Percentiles rank a stretch among this genome's conserved stretches.
Evolutionary conservation across 2,888 invertebrate genomes (phyloP).

Genomic region (Bugulina stolonifera): DNA sequence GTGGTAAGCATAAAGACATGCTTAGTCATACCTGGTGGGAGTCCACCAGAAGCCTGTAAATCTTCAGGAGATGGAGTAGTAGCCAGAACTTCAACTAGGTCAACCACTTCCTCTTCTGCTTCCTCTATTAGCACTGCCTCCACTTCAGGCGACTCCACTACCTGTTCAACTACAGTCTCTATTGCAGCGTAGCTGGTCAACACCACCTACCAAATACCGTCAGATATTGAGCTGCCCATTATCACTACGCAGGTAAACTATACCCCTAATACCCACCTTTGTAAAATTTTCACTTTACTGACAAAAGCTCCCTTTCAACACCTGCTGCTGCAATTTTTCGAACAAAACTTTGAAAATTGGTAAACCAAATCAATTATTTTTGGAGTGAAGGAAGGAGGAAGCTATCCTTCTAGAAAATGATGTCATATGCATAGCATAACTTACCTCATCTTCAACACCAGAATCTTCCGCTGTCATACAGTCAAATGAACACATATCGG

Average conservation of each 20-base stretch:
- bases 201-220: not conserved
- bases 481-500: slow-evolving; percentile 8
- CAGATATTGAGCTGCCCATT: not conserved
- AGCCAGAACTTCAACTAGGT: not conserved
- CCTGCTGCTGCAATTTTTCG: no score
- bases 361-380: no score
- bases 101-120: not conserved
- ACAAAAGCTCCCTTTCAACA: no score
- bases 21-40: not conserved
- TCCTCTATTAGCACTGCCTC: not conserved
- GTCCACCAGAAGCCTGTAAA: slow-evolving; percentile 4
- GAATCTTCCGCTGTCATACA: not conserved
- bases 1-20: no score
- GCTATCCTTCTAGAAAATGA: no score
- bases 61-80: slow-evolving; percentile 18
- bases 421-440: not conserved
- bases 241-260: no score
- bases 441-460: slow-evolving; percentile 5
- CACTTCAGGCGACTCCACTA: slow-evolving; percentile 1
- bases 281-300: no score
- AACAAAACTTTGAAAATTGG: no score
- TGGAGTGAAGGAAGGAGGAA: no score
- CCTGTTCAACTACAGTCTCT: not conserved
- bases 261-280: no score
- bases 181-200: not conserved